Conservation (phyloP, 2,113 vertebrate genomes). For the Brevimyrus niger region DNA sequence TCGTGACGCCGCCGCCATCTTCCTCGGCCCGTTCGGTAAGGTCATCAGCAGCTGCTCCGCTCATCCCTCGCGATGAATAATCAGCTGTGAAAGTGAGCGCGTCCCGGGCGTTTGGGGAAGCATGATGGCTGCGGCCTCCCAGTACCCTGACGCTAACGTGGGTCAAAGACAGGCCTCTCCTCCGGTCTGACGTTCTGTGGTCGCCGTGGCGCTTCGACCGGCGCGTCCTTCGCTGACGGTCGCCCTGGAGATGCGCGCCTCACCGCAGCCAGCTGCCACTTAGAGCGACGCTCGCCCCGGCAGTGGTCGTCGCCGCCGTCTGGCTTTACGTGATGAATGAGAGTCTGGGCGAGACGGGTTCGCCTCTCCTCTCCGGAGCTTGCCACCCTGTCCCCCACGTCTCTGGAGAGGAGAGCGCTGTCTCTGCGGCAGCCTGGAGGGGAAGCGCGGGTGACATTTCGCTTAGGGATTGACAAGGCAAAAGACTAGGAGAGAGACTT, state of each 20-base stretch:
- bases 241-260: not conserved
- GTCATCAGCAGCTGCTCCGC: not conserved
- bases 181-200: not conserved
- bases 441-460: no score
- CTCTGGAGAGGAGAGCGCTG: not conserved
- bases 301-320: slow-evolving; percentile 21
- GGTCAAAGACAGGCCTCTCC: not conserved
- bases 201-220: not conserved
- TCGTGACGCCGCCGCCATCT: not conserved
- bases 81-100: not conserved
- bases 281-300: slow-evolving; percentile 12
- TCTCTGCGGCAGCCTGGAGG: not conserved
- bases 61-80: not conserved
- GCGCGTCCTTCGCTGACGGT: not conserved
- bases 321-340: slow-evolving; percentile 15
- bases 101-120: not conserved
- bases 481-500: not conserved
- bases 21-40: not conserved
- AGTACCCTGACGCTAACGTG: not conserved
- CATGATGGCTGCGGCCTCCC: not conserved
- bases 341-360: not conserved
- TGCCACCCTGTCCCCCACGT: not conserved
- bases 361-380: not conserved
- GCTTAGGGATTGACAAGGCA: not conserved
- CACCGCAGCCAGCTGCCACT: slow-evolving; percentile 7